These are phyloP conservation scores for Saguinus midas DNA, from an alignment of 2,113 vertebrate genomes.

Conservation along the genomic window DNA sequence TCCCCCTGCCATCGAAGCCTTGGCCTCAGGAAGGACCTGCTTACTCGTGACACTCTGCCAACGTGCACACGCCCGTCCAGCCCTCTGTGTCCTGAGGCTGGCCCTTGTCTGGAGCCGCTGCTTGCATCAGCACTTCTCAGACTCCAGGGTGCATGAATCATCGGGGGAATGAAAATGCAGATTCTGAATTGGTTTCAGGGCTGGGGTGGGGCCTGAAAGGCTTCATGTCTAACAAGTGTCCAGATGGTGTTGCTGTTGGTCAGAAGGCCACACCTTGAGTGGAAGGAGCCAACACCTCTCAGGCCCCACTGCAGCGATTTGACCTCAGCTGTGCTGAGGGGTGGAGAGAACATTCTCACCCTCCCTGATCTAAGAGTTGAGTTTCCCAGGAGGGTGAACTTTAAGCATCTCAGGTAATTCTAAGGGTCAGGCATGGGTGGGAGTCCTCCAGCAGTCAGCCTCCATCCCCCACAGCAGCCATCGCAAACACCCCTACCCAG, in stretches of 20 bases:
- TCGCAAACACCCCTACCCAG: background rate
- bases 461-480: background rate
- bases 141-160: background rate
- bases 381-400: background rate
- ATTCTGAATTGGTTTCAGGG: background rate
- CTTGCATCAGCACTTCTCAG: constrained; percentile 22
- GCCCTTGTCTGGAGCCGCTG: background rate
- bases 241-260: background rate
- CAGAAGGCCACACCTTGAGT: background rate
- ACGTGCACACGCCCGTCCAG: background rate
- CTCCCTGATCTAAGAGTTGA: background rate
- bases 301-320: background rate
- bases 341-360: background rate
- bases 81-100: background rate
- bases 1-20: background rate
- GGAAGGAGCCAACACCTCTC: background rate
- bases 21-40: background rate
- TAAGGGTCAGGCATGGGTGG: background rate
- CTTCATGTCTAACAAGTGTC: background rate
- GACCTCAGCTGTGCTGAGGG: too few species aligned
- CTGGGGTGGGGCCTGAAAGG: background rate
- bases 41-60: background rate
- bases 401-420: background rate
- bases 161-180: background rate
- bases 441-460: background rate